Conservation (phyloP, 2,797 vertebrate genomes). For the Pelodytes ibericus region DNA sequence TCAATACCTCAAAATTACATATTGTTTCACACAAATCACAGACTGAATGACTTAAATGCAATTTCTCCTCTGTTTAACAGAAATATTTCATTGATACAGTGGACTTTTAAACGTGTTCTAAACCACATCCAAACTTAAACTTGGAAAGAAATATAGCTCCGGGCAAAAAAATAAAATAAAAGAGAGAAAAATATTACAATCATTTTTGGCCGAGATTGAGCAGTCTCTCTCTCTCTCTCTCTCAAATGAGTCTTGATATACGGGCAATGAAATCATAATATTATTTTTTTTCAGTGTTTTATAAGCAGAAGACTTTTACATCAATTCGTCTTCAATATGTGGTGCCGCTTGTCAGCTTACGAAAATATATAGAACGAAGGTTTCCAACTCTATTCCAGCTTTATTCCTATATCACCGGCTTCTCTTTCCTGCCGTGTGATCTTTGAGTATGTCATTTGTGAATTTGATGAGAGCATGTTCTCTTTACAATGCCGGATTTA, state of each 20-base stretch:
- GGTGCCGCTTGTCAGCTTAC: background rate
- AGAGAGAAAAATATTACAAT: background rate
- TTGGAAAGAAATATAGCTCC: background rate
- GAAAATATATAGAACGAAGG: conserved; percentile 2
- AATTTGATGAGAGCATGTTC: conserved; percentile 1
- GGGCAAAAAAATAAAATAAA: background rate
- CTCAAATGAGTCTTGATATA: no score
- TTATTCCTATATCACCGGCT: background rate
- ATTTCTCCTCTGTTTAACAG: no score
- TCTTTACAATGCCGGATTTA: background rate
- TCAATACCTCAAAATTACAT: no score
- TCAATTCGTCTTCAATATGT: conserved; percentile 3
- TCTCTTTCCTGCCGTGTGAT: background rate
- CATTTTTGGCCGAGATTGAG: background rate
- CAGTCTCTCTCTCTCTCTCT: background rate
- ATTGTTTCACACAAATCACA: no score
- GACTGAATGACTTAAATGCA: no score
- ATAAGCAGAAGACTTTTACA: background rate
- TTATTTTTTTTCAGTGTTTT: background rate
- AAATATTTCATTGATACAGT: no score
- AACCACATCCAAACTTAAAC: background rate
- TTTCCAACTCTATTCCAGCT: background rate
- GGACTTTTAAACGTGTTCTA: no score
- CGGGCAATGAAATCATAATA: background rate
- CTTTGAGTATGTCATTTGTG: background rate